phyloP scores from a whole-genome alignment of 2,797 vertebrate genomes.

The Myotis myotis region DNA sequence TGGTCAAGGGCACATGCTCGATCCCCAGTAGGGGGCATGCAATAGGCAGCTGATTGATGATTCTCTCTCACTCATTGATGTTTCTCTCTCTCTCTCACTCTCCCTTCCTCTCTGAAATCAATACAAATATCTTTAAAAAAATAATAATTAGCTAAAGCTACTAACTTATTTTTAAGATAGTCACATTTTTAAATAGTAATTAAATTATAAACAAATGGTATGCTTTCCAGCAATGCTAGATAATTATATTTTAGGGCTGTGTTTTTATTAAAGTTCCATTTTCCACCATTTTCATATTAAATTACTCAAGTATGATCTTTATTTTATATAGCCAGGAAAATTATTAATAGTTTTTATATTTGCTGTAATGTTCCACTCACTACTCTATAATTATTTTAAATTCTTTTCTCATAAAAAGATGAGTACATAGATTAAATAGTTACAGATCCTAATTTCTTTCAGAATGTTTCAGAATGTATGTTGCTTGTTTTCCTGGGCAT shows the following conservation, averaged over 20 bases:
- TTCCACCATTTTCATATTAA: not conserved
- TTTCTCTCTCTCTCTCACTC: no score
- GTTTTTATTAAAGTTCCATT: constrained; percentile 42
- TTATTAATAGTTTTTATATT: not conserved
- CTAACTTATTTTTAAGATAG: constrained; percentile 33
- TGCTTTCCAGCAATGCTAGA: not conserved
- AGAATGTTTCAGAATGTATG: not conserved
- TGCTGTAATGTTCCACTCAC: not conserved
- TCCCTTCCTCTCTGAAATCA: no score
- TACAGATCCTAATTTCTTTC: not conserved
- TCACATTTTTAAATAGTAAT: not conserved
- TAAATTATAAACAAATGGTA: constrained; percentile 25
- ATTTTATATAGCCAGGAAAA: not conserved
- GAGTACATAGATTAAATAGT: not conserved
- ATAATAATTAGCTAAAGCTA: not conserved
- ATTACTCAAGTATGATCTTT: constrained; percentile 8
- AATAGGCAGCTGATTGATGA: no score
- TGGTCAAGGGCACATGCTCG: no score
- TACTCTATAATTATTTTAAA: not conserved
- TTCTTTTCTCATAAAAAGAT: not conserved
- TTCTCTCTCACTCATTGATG: no score
- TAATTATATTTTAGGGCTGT: not conserved
- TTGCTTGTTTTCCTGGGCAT: not conserved
- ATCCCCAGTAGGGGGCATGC: no score
- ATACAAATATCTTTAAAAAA: no score